Evolutionary conservation across 2,888 invertebrate genomes (phyloP).

Genomic region (Rosalia funebris): DNA sequence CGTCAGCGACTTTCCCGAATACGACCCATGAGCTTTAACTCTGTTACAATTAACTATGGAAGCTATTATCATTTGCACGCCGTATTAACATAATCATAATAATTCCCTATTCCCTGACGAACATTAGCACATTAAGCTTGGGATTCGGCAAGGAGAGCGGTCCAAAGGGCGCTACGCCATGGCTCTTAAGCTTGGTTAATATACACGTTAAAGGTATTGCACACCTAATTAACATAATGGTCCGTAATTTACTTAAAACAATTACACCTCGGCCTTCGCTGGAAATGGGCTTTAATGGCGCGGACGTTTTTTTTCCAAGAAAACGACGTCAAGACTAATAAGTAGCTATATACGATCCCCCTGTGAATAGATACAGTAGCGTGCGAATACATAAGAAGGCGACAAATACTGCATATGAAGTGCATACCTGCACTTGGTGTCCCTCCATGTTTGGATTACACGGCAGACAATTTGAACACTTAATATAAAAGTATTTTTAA

Average conservation of each 20-base stretch:
- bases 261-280: conserved; percentile 25
- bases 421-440: no score
- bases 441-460: no score
- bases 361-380: no score
- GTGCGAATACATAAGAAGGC: neutral
- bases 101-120: conserved; percentile 53
- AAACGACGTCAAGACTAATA: neutral
- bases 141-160: conserved; percentile 26
- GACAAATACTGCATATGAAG: no score
- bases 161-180: conserved; percentile 31
- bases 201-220: conserved; percentile 41
- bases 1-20: no score
- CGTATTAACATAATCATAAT: conserved; percentile 57
- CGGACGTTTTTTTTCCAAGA: neutral
- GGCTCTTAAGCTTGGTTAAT: conserved; percentile 36
- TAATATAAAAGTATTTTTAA: no score
- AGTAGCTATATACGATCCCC: no score
- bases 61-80: conserved; percentile 46
- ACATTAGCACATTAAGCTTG: conserved; percentile 52
- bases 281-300: neutral
- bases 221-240: conserved; percentile 42
- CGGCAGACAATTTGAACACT: no score
- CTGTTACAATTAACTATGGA: conserved; percentile 15
- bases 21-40: neutral
- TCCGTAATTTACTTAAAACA: conserved; percentile 39